phyloP scores from a whole-genome alignment of 2,797 vertebrate genomes.

The Oreochromis grahami region DNA sequence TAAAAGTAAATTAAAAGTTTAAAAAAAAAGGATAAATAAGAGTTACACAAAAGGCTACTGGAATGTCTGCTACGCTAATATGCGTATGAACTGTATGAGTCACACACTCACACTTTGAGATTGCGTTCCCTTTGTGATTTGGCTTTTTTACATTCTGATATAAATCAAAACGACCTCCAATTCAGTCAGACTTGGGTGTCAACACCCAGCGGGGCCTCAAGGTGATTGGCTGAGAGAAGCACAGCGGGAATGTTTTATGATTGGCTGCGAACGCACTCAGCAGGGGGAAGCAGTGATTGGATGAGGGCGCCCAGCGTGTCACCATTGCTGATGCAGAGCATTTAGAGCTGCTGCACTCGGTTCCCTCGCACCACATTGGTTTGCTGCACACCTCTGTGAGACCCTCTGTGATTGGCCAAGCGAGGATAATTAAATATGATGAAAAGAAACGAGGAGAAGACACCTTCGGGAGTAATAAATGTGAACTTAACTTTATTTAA shows the following conservation, averaged over 20 bases:
- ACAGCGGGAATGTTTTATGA: slow-evolving; percentile 35
- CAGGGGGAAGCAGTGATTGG: slow-evolving; percentile 53
- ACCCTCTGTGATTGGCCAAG: slow-evolving; percentile 38
- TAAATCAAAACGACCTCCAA: slow-evolving; percentile 17
- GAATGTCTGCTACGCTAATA: not conserved
- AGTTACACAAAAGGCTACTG: not conserved
- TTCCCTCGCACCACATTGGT: slow-evolving; percentile 49
- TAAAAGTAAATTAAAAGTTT: not conserved
- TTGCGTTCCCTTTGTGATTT: not conserved
- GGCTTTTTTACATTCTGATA: not conserved
- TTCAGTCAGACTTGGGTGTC: not conserved
- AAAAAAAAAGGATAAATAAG: not conserved
- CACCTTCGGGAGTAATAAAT: slow-evolving; percentile 11
- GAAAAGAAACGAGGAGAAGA: slow-evolving; percentile 16
- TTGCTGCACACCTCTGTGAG: slow-evolving; percentile 2
- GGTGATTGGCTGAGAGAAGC: slow-evolving; percentile 52
- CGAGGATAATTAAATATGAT: slow-evolving; percentile 38
- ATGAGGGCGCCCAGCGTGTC: slow-evolving; percentile 39
- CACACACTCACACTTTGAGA: not conserved
- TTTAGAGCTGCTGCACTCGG: slow-evolving; percentile 32
- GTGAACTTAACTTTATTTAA: slow-evolving; percentile 33
- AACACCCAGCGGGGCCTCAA: slow-evolving; percentile 21
- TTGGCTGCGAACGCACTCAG: slow-evolving; percentile 48
- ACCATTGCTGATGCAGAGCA: slow-evolving; percentile 27
- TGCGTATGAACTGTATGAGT: not conserved